These are phyloP conservation scores for Channa argus DNA, from an alignment of 2,113 vertebrate genomes.

Conservation along the genomic window DNA sequence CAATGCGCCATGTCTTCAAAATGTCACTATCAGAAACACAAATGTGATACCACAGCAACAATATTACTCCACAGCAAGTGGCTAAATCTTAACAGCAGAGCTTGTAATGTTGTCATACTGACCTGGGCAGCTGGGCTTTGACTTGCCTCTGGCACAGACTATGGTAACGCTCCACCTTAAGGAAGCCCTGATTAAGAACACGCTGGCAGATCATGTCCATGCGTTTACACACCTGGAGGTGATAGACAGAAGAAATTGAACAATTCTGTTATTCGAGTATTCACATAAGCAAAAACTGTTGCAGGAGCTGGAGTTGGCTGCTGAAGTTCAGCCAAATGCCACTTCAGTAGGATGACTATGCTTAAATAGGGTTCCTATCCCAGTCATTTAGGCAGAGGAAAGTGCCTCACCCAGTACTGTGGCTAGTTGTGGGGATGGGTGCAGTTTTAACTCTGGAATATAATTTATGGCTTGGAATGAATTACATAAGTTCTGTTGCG, in stretches of 20 bases:
- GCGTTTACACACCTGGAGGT: slow-evolving; percentile 93
- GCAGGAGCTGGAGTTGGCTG: too few species aligned
- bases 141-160: slow-evolving; percentile 98
- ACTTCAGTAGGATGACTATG: too few species aligned
- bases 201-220: slow-evolving; percentile 98
- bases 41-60: background rate
- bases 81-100: background rate
- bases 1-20: background rate
- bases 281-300: too few species aligned
- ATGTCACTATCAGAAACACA: background rate
- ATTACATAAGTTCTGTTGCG: too few species aligned
- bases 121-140: slow-evolving; percentile 98
- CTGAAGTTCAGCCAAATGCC: too few species aligned
- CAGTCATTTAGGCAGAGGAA: too few species aligned
- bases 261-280: background rate
- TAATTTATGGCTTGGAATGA: too few species aligned
- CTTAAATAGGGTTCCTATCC: too few species aligned
- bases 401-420: too few species aligned
- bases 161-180: slow-evolving; percentile 97
- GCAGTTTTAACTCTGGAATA: too few species aligned
- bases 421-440: too few species aligned
- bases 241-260: background rate
- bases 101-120: slow-evolving; percentile 44
- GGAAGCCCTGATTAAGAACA: slow-evolving; percentile 97
- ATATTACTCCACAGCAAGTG: background rate